Base-by-base conservation (phyloP, 92 coral and sea anemone genomes). In the Heteractis magnifica region DNA sequence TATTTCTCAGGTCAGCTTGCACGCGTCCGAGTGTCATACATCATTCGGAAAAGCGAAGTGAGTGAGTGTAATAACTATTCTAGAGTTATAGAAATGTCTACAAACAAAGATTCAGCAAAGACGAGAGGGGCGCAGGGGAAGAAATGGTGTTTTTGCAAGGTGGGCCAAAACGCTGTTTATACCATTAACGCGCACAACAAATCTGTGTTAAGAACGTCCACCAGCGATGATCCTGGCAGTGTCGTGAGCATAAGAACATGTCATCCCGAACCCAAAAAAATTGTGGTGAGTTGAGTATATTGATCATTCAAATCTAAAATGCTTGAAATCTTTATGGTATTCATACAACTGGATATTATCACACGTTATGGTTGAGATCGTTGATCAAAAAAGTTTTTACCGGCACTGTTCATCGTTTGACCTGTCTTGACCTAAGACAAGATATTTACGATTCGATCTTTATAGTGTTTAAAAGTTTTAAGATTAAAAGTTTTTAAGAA, bases 241-340 rank as follows among this genome's bases (percentile, higher is more conserved):
- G 49, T 77, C 6, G 64, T 77, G 34, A 44, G 55, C 68, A 14
- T 60, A 60, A 60, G 19, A 26, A 48, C 6, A 11, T 50, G 16
- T 77, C 4, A 4, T 4, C 51, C 51, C 6, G 62, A 13, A 2
- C 15, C 3, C 10, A 52, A 19, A 23, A 77, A 77, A 77, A 77
- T 77, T 77, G 26, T 77, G 64, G 80, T 77, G 18, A 77, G 80
- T 51, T 41, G 52, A 18, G n/a, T n/a, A n/a, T n/a, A n/a, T n/a
- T n/a, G n/a, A n/a, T n/a, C n/a, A n/a, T n/a, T n/a, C n/a, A n/a
- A n/a, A n/a, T n/a, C n/a, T n/a, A n/a, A n/a, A n/a, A n/a, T n/a
- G n/a, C n/a, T n/a, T n/a, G n/a, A n/a, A n/a, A n/a, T n/a, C n/a
- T n/a, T n/a, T n/a, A n/a, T n/a, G n/a, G n/a, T n/a, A n/a, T n/a